phyloP scores from a whole-genome alignment of 2,888 invertebrate species.

The Acholoe squamosa region DNA sequence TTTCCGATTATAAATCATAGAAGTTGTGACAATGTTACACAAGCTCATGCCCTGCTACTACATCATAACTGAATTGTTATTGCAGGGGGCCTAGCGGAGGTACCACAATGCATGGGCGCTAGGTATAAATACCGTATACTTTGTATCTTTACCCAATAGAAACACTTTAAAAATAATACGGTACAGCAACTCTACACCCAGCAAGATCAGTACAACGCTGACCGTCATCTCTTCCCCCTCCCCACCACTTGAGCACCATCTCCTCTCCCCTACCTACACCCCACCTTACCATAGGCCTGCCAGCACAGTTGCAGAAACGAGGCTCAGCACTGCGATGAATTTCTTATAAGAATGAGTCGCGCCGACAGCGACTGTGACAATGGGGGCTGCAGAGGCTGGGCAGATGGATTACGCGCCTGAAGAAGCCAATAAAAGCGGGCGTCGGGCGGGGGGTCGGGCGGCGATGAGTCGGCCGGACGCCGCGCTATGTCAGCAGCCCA shows the following conservation, averaged over 20 bases:
- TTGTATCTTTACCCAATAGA: no score
- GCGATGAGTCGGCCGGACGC: conserved; percentile 10
- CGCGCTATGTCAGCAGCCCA: conserved; percentile 22
- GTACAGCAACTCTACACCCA: no score
- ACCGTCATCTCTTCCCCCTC: neutral
- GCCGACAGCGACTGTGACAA: neutral
- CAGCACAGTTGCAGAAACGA: neutral
- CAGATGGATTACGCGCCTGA: conserved; percentile 18
- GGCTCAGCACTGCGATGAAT: conserved; percentile 13
- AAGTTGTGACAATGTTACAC: no score
- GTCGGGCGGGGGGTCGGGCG: neutral
- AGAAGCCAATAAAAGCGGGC: conserved; percentile 25
- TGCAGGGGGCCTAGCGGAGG: no score
- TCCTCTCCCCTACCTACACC: neutral
- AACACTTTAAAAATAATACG: no score
- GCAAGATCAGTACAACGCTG: no score
- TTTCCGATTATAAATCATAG: no score
- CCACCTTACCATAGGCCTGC: neutral
- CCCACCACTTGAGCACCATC: neutral
- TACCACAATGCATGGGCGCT: no score
- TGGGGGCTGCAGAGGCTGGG: neutral
- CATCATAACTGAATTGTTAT: no score
- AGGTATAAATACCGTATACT: no score
- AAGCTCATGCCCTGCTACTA: no score
- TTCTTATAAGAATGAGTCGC: conserved; percentile 8